Evolutionary conservation across 1,140 invertebrate genomes (phyloP), one percentile per base, ranked within the genome.

Genomic region (Microplitis demolitor): DNA sequence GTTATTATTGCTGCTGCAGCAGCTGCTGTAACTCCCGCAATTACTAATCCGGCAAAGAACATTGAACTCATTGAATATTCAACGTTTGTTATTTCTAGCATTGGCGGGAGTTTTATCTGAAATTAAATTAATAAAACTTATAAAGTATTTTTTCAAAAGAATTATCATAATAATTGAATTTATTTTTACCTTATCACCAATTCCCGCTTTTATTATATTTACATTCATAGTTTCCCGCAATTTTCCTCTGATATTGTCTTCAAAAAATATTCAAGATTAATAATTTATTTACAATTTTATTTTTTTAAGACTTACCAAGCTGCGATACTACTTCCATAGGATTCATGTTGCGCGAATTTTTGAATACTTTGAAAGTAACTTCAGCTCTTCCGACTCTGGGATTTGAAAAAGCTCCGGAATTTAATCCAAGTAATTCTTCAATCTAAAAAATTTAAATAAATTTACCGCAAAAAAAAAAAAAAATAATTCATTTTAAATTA

Each of bases 331-430:
- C 90, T 77, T 92, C 90, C n/a, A 89, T 89, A 13, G 94, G 91
- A 78, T 93, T 92, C 60, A 91, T 88, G 14, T 89, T 90, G 80
- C 90, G 90, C 69, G 82, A 88, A 84, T 95, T 95, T 35, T 72
- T 39, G 69, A 90, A 88, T 9, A 96, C 94, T 90, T 92, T 93
- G 83, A 97, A 97, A 4, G 92, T 93, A 3, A 97, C 92, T 87
- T 95, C 92, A 69, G 92, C 91, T 31, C 88, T 87, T 73, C 92
- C 91, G 73, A 95, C 91, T 69, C 94, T 94, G 63, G 88, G 80
- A 72, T 91, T 85, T 45, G 77, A 87, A 33, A 93, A 88, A 3
- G 84, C 83, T 5, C 87, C 84, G 35, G 86, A 83, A 64, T 91
- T 88, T 73, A 94, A 81, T 64, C 89, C 87, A 69, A 94, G 83